Evolutionary conservation across 2,888 invertebrate species (phyloP).

Genomic region (Iselma pallidipennis): DNA sequence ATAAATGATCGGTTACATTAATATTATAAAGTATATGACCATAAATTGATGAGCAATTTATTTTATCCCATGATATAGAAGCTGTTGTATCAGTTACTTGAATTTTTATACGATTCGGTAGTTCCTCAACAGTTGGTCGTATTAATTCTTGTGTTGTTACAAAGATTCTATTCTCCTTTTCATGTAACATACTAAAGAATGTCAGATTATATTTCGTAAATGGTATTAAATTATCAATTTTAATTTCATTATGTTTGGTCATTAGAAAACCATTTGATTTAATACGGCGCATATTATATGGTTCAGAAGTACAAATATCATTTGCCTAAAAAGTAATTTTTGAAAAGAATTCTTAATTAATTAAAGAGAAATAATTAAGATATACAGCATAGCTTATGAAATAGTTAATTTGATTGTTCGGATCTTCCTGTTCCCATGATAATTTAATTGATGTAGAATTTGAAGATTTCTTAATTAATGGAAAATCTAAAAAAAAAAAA

Average conservation of each 20-base stretch:
- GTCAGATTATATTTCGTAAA: constrained; percentile 47
- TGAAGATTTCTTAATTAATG: constrained; percentile 28
- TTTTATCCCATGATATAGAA: constrained; percentile 44
- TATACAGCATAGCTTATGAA: constrained; percentile 43
- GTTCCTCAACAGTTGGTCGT: constrained; percentile 42
- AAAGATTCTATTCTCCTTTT: constrained; percentile 32
- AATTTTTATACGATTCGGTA: constrained; percentile 42
- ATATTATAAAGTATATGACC: constrained; percentile 44
- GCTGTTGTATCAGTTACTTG: constrained; percentile 36
- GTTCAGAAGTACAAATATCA: constrained; percentile 38
- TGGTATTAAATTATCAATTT: constrained; percentile 44
- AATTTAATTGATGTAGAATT: constrained; percentile 40
- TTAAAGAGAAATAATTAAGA: constrained; percentile 2
- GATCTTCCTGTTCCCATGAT: constrained; percentile 41
- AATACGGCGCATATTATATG: constrained; percentile 33
- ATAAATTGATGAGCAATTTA: constrained; percentile 39
- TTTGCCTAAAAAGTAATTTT: constrained; percentile 37
- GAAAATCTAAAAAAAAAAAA: constrained; percentile 39
- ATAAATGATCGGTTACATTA: constrained; percentile 29
- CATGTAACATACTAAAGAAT: constrained; percentile 44
- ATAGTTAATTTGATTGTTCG: constrained; percentile 38
- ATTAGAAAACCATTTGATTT: constrained; percentile 48
- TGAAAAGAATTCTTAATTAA: neutral
- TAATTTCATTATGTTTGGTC: constrained; percentile 40
- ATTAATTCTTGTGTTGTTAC: constrained; percentile 44